Evolutionary conservation across 2,888 invertebrate species (phyloP).

Genomic region (Sesamia inferens): DNA sequence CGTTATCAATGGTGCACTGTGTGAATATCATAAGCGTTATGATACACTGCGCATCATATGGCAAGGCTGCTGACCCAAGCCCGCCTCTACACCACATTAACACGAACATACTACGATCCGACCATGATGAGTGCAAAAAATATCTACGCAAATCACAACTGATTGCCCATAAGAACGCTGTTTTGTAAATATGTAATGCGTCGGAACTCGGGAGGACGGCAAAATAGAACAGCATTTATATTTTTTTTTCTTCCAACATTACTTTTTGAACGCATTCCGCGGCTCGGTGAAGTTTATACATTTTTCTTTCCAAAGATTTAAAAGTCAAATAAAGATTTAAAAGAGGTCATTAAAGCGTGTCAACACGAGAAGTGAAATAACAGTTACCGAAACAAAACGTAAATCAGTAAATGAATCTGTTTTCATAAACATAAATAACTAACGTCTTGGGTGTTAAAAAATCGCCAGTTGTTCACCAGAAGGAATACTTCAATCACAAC

Average conservation of each 20-base stretch:
- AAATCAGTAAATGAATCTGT: constrained; percentile 59
- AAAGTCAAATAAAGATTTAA: constrained; percentile 55
- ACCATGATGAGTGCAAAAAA: constrained; percentile 34
- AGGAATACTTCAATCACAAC: constrained; percentile 81
- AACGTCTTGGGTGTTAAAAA: constrained; percentile 54
- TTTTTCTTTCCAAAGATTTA: constrained; percentile 47
- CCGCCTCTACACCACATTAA: constrained; percentile 46
- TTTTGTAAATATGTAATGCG: constrained; percentile 5
- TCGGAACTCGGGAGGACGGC: constrained; percentile 15
- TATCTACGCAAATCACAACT: constrained; percentile 24
- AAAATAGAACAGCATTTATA: constrained; percentile 29
- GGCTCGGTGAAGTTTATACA: constrained; percentile 22
- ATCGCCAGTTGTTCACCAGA: constrained; percentile 67
- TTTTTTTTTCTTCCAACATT: constrained; percentile 42
- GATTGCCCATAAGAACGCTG: constrained; percentile 14
- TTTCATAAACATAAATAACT: constrained; percentile 59
- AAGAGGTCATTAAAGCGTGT: constrained; percentile 49
- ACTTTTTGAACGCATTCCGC: constrained; percentile 44
- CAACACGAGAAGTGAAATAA: constrained; percentile 41
- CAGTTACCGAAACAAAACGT: constrained; percentile 50
- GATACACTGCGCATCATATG: constrained; percentile 74
- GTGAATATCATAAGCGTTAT: constrained; percentile 66
- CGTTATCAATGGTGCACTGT: constrained; percentile 75
- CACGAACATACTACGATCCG: constrained; percentile 22
- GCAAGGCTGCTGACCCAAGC: constrained; percentile 72